A percentile compares a stretch with the other conserved stretches of the same genome.
These are phyloP conservation scores for Eupsittula cactorum DNA, from an alignment of 2,113 vertebrate species.

Conservation along the genomic window DNA sequence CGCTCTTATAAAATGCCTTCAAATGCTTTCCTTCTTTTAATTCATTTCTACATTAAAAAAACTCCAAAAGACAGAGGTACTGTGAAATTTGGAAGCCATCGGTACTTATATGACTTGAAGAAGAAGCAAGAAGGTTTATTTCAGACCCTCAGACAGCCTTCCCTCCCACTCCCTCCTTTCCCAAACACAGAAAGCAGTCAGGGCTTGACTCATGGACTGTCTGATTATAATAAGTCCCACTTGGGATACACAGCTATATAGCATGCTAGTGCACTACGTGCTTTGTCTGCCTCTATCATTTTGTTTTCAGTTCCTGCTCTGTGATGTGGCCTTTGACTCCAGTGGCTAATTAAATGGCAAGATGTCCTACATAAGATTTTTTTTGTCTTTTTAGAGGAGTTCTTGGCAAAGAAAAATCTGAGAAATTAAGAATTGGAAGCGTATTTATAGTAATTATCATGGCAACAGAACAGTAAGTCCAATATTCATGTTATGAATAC, in stretches of 20 bases:
- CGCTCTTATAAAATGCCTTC: background rate
- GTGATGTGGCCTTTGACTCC: background rate
- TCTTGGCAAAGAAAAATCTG: background rate
- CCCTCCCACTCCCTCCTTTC: background rate
- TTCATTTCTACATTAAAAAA: background rate
- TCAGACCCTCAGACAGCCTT: background rate
- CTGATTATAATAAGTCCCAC: background rate
- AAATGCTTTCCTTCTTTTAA: background rate
- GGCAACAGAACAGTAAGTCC: constrained; percentile 21
- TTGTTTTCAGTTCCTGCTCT: background rate
- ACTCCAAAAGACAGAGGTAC: background rate
- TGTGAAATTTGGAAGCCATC: background rate
- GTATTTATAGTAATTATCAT: constrained; percentile 25
- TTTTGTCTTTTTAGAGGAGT: background rate
- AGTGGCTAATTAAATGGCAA: background rate
- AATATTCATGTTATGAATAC: constrained; percentile 13
- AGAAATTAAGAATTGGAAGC: constrained; percentile 3
- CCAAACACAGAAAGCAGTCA: background rate
- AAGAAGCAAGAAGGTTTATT: background rate
- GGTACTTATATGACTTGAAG: background rate
- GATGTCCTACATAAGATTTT: background rate
- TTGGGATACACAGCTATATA: background rate
- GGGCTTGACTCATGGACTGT: background rate
- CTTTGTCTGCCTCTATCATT: background rate
- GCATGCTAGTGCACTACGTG: background rate